These are phyloP conservation scores for Aricia artaxerxes DNA, from an alignment of 2,888 invertebrate genomes.

Conservation along the genomic window DNA sequence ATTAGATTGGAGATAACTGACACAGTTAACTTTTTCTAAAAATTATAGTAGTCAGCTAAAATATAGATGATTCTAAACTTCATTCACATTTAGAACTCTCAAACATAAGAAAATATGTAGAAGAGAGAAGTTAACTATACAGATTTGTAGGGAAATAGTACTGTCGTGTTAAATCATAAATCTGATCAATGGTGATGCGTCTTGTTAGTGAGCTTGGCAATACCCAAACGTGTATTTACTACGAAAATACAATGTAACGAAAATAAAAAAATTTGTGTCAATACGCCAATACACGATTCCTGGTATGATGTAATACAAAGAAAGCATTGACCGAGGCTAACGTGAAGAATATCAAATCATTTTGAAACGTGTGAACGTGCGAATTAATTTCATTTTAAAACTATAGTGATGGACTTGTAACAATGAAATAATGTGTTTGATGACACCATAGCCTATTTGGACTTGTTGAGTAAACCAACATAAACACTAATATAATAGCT, in stretches of 20 bases:
- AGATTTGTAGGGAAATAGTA: too few species aligned
- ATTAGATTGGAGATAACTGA: too few species aligned
- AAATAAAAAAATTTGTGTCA: too few species aligned
- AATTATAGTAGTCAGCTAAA: too few species aligned
- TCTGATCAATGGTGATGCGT: background rate
- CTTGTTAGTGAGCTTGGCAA: background rate
- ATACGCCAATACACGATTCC: background rate
- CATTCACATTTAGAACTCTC: too few species aligned
- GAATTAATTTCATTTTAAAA: background rate
- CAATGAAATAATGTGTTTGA: background rate
- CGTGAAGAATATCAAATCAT: background rate
- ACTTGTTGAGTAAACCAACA: too few species aligned
- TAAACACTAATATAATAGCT: too few species aligned
- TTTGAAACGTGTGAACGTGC: background rate
- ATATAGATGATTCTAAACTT: too few species aligned
- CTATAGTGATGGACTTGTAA: background rate
- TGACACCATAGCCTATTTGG: background rate
- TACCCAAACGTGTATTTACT: conserved; percentile 8
- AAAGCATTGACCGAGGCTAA: conserved; percentile 4
- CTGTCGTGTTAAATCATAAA: too few species aligned
- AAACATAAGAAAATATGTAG: too few species aligned
- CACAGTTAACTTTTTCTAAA: too few species aligned
- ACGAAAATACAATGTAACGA: conserved; percentile 1
- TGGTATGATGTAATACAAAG: conserved; percentile 3
- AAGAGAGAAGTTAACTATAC: too few species aligned